Evolutionary conservation across 2,113 vertebrate genomes (phyloP).

Genomic region (Capra hircus): DNA sequence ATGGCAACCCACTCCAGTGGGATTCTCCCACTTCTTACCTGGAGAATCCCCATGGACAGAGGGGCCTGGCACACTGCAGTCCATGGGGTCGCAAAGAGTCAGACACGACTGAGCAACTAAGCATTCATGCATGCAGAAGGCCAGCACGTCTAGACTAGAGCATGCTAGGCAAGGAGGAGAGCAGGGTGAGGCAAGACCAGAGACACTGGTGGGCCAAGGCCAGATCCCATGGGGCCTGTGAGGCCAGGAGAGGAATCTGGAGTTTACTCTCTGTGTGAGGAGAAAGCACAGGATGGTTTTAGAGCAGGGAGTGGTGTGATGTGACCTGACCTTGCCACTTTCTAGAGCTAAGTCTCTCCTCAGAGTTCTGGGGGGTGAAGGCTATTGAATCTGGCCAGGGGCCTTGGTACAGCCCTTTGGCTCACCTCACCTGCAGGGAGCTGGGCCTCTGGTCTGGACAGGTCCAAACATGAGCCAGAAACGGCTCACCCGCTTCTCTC

Average conservation of each 20-base stretch:
- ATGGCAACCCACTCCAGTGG: background rate
- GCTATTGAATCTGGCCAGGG: background rate
- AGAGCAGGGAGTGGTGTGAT: background rate
- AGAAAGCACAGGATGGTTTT: background rate
- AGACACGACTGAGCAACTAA: background rate
- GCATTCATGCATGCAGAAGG: background rate
- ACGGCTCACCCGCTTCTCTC: background rate
- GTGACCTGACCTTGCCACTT: no score
- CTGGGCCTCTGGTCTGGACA: fast-evolving
- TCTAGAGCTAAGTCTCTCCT: background rate
- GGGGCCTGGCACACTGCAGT: background rate
- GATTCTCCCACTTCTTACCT: background rate
- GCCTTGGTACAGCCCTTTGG: fast-evolving
- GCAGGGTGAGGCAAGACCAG: background rate
- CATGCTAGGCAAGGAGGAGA: background rate
- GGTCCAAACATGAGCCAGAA: background rate
- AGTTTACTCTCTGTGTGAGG: background rate
- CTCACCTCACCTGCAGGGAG: background rate
- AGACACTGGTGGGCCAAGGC: background rate
- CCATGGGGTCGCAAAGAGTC: background rate
- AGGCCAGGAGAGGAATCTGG: background rate
- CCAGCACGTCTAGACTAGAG: background rate
- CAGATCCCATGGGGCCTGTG: background rate
- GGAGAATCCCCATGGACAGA: background rate
- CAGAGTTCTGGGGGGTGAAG: background rate